phyloP scores from a whole-genome alignment of 2,113 vertebrate species.

The Todiramphus saurophagus region DNA sequence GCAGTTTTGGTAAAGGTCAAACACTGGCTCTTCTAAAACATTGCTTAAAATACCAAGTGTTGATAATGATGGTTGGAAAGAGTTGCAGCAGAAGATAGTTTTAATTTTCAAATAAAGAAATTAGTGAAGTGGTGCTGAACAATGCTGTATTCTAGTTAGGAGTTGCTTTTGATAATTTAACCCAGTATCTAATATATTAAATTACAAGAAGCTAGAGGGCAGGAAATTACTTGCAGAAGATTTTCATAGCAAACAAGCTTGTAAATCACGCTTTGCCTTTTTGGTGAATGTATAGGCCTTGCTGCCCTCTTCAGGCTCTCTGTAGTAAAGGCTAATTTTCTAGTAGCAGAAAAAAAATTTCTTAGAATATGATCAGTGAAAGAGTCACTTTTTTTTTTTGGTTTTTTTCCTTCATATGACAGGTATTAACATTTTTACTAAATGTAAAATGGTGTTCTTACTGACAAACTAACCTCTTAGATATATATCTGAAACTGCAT shows the following conservation, averaged over 20 bases:
- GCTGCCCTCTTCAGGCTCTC: conserved; percentile 10
- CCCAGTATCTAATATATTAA: not conserved
- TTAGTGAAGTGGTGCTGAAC: not conserved
- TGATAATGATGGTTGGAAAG: not conserved
- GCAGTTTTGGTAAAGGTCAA: not conserved
- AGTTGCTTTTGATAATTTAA: conserved; percentile 2
- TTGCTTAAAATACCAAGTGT: not conserved
- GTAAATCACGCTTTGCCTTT: not conserved
- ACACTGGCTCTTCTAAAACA: not conserved
- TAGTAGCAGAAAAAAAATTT: not conserved
- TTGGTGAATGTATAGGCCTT: not conserved
- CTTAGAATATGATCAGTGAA: not conserved
- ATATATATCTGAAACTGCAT: not conserved
- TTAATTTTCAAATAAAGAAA: not conserved
- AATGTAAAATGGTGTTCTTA: not conserved
- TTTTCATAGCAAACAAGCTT: not conserved
- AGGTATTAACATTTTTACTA: not conserved
- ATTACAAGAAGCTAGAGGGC: not conserved
- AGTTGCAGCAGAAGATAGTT: not conserved
- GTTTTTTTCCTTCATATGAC: not conserved
- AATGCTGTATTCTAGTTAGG: not conserved
- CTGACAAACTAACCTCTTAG: not conserved
- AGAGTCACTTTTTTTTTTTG: not conserved
- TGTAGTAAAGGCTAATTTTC: not conserved
- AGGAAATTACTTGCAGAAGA: not conserved